These are phyloP conservation scores for Notothenia coriiceps DNA, from an alignment of 2,113 vertebrate species.

Conservation along the genomic window DNA sequence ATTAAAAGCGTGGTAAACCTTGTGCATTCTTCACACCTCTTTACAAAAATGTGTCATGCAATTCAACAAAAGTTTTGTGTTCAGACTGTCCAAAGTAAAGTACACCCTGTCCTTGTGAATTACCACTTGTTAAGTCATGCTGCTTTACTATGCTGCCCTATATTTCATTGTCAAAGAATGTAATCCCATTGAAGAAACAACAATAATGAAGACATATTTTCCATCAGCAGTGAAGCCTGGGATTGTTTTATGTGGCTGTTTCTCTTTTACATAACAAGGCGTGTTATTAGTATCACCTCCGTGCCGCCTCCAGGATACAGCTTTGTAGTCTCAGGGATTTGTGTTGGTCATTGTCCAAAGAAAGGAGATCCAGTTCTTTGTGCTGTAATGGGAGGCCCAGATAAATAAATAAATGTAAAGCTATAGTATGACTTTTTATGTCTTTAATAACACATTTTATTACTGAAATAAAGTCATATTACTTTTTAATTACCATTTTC, in stretches of 20 bases:
- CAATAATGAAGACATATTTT: conserved; percentile 34
- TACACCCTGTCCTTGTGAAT: background rate
- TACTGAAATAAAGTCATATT: no score
- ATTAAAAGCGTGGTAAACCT: background rate
- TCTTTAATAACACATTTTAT: no score
- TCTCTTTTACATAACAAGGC: conserved; percentile 50
- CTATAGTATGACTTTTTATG: no score
- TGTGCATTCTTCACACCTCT: background rate
- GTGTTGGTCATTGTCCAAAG: no score
- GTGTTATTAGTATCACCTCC: conserved; percentile 59
- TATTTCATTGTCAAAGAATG: conserved; percentile 17
- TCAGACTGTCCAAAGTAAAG: background rate
- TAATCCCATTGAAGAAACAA: conserved; percentile 20
- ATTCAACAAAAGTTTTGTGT: background rate
- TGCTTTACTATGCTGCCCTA: conserved; percentile 7
- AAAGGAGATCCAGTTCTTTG: no score
- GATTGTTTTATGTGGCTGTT: conserved; percentile 45
- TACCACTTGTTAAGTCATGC: background rate
- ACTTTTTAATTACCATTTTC: no score
- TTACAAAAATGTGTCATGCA: background rate
- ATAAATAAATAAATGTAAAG: no score
- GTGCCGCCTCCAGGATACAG: conserved; percentile 26
- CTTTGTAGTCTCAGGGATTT: conserved; percentile 9
- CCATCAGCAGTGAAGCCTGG: conserved; percentile 19
- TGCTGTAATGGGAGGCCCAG: no score